A percentile compares a stretch with the other conserved stretches of the same genome.
Evolutionary conservation across 2,797 vertebrate genomes (phyloP).

Genomic region (Thalassophryne amazonica): DNA sequence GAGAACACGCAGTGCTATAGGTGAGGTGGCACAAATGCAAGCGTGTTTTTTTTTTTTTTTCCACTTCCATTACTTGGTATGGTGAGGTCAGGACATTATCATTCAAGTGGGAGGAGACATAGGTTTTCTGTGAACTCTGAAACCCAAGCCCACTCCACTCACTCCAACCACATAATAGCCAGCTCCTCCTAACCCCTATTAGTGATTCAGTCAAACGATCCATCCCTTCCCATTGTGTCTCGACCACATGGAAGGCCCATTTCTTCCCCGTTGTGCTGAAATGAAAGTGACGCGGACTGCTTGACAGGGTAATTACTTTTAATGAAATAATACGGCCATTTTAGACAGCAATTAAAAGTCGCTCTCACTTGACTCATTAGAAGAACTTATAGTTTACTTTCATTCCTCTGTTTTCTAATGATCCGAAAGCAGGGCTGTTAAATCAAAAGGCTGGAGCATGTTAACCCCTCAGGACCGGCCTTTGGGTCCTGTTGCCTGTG

Average conservation of each 20-base stretch:
- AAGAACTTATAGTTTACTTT: constrained; percentile 72
- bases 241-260: constrained; percentile 64
- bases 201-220: constrained; percentile 65
- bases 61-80: neutral
- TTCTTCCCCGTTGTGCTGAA: constrained; percentile 65
- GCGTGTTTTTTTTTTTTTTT: constrained; percentile 5
- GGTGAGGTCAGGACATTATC: constrained; percentile 2
- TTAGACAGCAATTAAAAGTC: constrained; percentile 80
- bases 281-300: constrained; percentile 68
- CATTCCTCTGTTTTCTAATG: constrained; percentile 74
- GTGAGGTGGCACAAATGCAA: neutral
- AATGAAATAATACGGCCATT: constrained; percentile 79
- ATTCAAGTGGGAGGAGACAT: constrained; percentile 8
- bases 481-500: constrained; percentile 50
- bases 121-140: constrained; percentile 22
- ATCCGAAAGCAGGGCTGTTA: constrained; percentile 59
- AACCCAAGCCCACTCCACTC: constrained; percentile 37
- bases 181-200: constrained; percentile 56
- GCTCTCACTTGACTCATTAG: constrained; percentile 73
- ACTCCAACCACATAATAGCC: constrained; percentile 63
- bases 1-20: neutral
- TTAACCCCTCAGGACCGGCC: constrained; percentile 53
- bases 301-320: constrained; percentile 79
- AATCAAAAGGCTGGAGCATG: constrained; percentile 61
- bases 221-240: constrained; percentile 58